phyloP scores from a whole-genome alignment of 2,888 invertebrate species.

The Polydrusus tereticollis region DNA sequence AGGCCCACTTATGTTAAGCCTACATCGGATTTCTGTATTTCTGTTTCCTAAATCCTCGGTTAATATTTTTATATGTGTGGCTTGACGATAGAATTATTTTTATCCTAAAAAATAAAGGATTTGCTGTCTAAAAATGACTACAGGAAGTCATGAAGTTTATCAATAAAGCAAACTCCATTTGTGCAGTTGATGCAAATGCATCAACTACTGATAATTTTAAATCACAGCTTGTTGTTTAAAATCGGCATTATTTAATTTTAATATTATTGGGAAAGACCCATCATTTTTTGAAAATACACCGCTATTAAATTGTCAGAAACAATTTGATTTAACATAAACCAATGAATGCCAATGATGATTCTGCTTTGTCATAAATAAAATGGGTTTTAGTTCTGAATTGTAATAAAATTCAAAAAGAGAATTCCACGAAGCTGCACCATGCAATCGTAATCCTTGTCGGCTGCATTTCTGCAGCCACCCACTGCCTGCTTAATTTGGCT shows the following conservation, averaged over 20 bases:
- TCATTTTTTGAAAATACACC: too few species aligned
- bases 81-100: not conserved
- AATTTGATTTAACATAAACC: too few species aligned
- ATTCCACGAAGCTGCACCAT: slow-evolving; percentile 24
- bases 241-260: too few species aligned
- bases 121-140: not conserved
- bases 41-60: not conserved
- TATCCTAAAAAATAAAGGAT: not conserved
- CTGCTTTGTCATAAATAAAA: not conserved
- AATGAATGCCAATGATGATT: too few species aligned
- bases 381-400: not conserved
- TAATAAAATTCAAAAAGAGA: slow-evolving; percentile 39
- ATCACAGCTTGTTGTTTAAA: too few species aligned
- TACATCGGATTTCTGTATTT: slow-evolving; percentile 1
- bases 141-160: too few species aligned
- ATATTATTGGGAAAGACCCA: too few species aligned
- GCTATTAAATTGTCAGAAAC: too few species aligned
- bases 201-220: too few species aligned
- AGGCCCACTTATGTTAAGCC: slow-evolving; percentile 23
- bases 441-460: slow-evolving; percentile 18
- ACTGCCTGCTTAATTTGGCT: slow-evolving; percentile 24
- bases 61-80: not conserved
- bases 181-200: too few species aligned
- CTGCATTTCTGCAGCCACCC: slow-evolving; percentile 29
- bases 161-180: too few species aligned